Evolutionary conservation across 1,140 invertebrate genomes (phyloP), one percentile per base, ranked within the genome.

Genomic region (Manduca sexta): DNA sequence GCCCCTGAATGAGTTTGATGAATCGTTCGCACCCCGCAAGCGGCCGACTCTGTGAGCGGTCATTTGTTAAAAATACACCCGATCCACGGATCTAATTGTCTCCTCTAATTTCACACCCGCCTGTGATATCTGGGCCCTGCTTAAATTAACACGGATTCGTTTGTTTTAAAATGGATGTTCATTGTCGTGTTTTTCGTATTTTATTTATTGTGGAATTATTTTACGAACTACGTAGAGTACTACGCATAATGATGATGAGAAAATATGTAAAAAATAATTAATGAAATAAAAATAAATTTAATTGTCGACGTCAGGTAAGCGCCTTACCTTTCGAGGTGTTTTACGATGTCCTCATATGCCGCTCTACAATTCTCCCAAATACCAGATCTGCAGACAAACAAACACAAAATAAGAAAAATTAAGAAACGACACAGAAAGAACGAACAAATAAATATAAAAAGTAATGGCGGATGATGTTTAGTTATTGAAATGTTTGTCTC

Each of bases 341-440:
- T 96, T 42, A 96, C 94, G 81, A 96, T 95, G 86, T 96, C 94
- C 87, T 96, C 95, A 84, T 96, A 96, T 67, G 94, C 94, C 58
- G 94, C 94, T 83, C 94, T 90, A 88, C 95, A 96, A 87, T 95
- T 96, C 88, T 97, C 94, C 95, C 94, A 97, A 80, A 95, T 94
- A 69, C 93, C 94, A 75, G 94, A 95, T 86, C 95, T 95, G 89
- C 81, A 86, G 83, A 89, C 80, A 85, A 80, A 78, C 51, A 68
- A 70, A 66, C 73, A 72, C 57, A 73, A 80, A 81, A 82, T 71
- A 69, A 83, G 61, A 66, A 69, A 79, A 84, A 75, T 54, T 53
- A 73, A 69, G 54, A 69, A 62, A 60, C 11, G 49, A 53, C 57
- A 64, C 21, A 64, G 52, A 64, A 62, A 58, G 11, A 41, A 34